These are phyloP conservation scores for Trichacis sp. DNA, from an alignment of 2,888 invertebrate species.

Conservation along the genomic window DNA sequence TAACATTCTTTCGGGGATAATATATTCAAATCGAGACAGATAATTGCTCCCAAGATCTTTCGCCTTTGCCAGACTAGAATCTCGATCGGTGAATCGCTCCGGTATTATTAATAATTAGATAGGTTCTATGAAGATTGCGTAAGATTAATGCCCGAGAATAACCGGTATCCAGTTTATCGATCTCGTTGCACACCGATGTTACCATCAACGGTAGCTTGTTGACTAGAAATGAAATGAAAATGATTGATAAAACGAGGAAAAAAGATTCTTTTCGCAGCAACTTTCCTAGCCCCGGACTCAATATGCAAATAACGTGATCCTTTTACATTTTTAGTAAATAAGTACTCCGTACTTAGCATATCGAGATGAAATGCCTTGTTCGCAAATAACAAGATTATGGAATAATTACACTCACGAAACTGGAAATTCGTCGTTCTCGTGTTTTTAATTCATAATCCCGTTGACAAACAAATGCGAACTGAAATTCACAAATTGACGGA, in stretches of 20 bases:
- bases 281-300: constrained; percentile 22
- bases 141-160: constrained; percentile 57
- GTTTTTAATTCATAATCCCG: too few relatives aligned
- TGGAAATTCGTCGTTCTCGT: too few relatives aligned
- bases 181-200: constrained; percentile 44
- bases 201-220: constrained; percentile 43
- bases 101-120: constrained; percentile 59
- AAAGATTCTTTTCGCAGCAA: constrained; percentile 21
- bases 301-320: constrained; percentile 41
- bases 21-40: constrained; percentile 37
- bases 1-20: constrained; percentile 37
- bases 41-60: constrained; percentile 38
- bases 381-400: constrained; percentile 35
- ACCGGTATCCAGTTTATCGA: constrained; percentile 55
- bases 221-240: constrained; percentile 49
- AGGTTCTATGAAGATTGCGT: constrained; percentile 55
- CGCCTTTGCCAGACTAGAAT: constrained; percentile 44
- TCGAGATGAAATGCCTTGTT: constrained; percentile 30
- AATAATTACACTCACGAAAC: constrained; percentile 13
- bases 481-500: too few relatives aligned
- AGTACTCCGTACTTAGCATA: neutral
- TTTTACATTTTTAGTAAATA: constrained; percentile 22
- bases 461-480: neutral
- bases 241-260: constrained; percentile 40
- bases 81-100: constrained; percentile 54